These are phyloP conservation scores for Hylia prasina DNA, from an alignment of 2,113 vertebrate species.

Conservation along the genomic window DNA sequence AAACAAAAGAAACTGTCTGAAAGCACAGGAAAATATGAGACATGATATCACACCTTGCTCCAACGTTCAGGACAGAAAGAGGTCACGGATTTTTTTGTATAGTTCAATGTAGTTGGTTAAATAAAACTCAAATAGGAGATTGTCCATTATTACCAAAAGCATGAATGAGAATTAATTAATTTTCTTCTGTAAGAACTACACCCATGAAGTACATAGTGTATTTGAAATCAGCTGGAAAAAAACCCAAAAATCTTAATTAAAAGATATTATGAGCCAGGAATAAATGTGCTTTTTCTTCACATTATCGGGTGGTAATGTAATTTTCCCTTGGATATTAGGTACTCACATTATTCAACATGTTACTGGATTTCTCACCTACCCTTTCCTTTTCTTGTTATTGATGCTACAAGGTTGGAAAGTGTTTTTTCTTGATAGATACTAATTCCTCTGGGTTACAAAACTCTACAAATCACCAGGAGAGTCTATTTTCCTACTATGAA, in stretches of 20 bases:
- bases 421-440: background rate
- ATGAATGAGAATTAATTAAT: background rate
- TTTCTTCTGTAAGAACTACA: background rate
- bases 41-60: background rate
- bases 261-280: background rate
- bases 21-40: background rate
- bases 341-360: background rate
- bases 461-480: background rate
- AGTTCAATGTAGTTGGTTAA: background rate
- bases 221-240: background rate
- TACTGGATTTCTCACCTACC: background rate
- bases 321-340: background rate
- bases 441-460: background rate
- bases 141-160: background rate
- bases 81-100: fast-evolving
- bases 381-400: background rate
- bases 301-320: background rate
- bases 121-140: background rate
- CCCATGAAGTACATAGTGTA: background rate
- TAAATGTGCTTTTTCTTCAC: background rate
- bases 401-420: background rate
- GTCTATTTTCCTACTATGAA: background rate
- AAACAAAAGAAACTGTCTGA: background rate
- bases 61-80: background rate
- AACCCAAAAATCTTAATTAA: background rate